Conservation (phyloP, 2,888 invertebrate species). For the Eupithecia tripunctaria region DNA sequence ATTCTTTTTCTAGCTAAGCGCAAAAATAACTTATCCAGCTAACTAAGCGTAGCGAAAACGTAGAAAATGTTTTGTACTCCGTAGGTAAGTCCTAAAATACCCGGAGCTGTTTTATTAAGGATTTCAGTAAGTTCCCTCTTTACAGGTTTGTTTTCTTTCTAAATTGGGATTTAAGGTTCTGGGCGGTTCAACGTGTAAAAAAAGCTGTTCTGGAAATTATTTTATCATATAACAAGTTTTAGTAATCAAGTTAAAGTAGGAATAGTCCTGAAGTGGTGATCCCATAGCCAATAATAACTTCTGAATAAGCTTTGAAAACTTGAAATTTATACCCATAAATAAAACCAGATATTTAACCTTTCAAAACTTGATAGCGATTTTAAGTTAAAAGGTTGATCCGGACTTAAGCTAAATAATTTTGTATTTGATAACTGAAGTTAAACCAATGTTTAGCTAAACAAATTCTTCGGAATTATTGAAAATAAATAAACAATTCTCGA, state of each 20-base stretch:
- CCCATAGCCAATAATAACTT: too few relatives aligned
- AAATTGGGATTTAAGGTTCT: constrained; percentile 20
- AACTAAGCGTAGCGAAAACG: constrained; percentile 7
- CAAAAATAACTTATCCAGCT: neutral
- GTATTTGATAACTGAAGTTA: neutral
- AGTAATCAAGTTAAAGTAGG: neutral
- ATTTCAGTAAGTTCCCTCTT: constrained; percentile 24
- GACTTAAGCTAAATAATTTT: too few relatives aligned
- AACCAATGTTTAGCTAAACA: too few relatives aligned
- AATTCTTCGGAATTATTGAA: too few relatives aligned
- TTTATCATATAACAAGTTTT: neutral
- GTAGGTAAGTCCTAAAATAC: constrained; percentile 18
- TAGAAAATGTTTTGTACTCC: constrained; percentile 14
- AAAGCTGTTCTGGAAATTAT: neutral
- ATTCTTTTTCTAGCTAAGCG: neutral
- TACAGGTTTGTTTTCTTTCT: constrained; percentile 24
- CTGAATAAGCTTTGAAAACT: too few relatives aligned
- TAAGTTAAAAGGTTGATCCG: too few relatives aligned
- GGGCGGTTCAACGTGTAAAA: neutral
- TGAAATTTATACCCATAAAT: neutral
- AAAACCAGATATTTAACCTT: neutral
- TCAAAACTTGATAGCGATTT: neutral
- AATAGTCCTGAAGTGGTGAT: neutral
- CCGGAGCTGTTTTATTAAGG: constrained; percentile 22
- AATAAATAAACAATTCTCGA: too few relatives aligned